These are phyloP conservation scores for Coryphaenoides rupestris DNA, from an alignment of 2,113 vertebrate species.

Conservation along the genomic window DNA sequence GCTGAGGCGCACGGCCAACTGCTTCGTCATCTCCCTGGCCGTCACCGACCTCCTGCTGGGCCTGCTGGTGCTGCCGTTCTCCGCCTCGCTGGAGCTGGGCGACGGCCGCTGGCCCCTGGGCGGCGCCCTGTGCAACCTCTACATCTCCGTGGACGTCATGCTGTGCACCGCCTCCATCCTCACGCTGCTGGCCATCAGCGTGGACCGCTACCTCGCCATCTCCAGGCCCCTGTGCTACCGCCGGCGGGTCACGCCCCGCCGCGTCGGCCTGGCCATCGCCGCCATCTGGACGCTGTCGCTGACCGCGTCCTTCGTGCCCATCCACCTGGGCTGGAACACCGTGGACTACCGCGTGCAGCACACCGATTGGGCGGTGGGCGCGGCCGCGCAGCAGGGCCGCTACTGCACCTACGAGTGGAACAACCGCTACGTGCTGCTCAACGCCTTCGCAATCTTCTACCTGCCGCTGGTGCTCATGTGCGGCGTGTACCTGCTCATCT, in stretches of 20 bases:
- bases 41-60: conserved; percentile 88
- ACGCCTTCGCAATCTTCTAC: conserved; percentile 88
- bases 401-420: conserved; percentile 84
- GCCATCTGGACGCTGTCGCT: conserved; percentile 86
- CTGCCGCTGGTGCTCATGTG: conserved; percentile 89
- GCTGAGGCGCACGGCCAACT: conserved; percentile 83
- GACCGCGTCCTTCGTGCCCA: conserved; percentile 90
- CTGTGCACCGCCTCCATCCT: conserved; percentile 91
- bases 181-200: conserved; percentile 89
- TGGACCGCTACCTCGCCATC: conserved; percentile 90
- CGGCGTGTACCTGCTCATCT: conserved; percentile 85
- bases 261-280: conserved; percentile 76
- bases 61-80: conserved; percentile 87
- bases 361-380: conserved; percentile 18
- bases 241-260: conserved; percentile 75
- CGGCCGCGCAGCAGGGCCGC: conserved; percentile 12
- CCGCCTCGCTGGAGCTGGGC: conserved; percentile 79
- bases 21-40: conserved; percentile 89
- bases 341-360: conserved; percentile 77
- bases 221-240: conserved; percentile 85
- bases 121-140: conserved; percentile 83
- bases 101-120: conserved; percentile 76
- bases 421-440: conserved; percentile 79
- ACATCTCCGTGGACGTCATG: conserved; percentile 87
- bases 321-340: conserved; percentile 95